phyloP scores from a whole-genome alignment of 2,888 invertebrate species.

The Ophioninae sp. region DNA sequence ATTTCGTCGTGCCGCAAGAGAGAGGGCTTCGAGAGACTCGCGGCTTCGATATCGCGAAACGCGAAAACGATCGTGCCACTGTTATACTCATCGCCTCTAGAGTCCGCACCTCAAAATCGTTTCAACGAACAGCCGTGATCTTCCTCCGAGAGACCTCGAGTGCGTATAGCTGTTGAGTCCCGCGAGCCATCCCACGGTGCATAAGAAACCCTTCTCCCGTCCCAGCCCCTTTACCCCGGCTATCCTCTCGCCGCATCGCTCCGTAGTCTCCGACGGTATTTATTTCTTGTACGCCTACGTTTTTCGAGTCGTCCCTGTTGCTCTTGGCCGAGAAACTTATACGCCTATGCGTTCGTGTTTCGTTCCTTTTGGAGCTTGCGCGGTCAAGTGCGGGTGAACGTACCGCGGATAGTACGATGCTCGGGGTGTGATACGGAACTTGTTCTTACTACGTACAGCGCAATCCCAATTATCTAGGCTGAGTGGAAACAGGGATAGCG shows the following conservation, averaged over 20 bases:
- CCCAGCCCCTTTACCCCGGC: not conserved
- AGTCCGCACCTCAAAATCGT: slow-evolving; percentile 49
- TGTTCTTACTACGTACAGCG: not conserved
- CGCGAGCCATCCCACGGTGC: slow-evolving; percentile 10
- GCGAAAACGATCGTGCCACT: slow-evolving; percentile 49
- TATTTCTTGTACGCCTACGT: slow-evolving; percentile 57
- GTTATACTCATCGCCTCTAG: slow-evolving; percentile 11
- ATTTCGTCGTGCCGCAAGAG: slow-evolving; percentile 7
- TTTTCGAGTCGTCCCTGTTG: slow-evolving; percentile 43
- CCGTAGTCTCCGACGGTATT: not conserved
- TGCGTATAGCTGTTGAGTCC: slow-evolving; percentile 50
- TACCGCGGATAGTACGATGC: slow-evolving; percentile 31
- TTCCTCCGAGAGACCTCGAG: slow-evolving; percentile 3
- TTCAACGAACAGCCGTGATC: slow-evolving; percentile 55
- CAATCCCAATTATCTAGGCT: too few relatives aligned
- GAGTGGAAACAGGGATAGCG: too few relatives aligned
- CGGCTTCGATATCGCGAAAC: slow-evolving; percentile 45
- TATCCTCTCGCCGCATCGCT: not conserved
- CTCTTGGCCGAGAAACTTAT: slow-evolving; percentile 29
- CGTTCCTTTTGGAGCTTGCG: slow-evolving; percentile 34
- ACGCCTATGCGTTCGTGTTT: slow-evolving; percentile 20
- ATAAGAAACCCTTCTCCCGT: not conserved
- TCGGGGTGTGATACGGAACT: slow-evolving; percentile 9
- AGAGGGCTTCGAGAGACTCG: slow-evolving; percentile 25
- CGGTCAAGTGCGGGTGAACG: slow-evolving; percentile 49